Conservation (phyloP, 1,140 invertebrate species). For the Nasonia giraulti region DNA sequence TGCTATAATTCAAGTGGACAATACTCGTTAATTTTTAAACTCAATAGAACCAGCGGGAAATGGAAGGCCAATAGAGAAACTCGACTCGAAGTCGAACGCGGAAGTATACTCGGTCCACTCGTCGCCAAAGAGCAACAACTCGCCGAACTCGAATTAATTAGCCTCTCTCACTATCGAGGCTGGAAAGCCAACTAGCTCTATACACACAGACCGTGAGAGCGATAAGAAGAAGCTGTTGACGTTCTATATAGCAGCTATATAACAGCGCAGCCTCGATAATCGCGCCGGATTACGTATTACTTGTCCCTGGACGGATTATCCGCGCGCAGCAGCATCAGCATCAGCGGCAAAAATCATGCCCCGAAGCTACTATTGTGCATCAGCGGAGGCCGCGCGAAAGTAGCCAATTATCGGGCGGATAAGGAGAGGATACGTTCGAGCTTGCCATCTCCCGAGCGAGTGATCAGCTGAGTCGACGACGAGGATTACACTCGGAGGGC, state of each 20-base stretch:
- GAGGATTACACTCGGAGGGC: not conserved
- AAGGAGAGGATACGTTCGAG: not conserved
- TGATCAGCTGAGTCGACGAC: not conserved
- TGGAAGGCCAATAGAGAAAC: too few relatives aligned
- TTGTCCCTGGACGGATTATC: constrained; percentile 6
- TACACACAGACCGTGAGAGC: not conserved
- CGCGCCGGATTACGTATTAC: not conserved
- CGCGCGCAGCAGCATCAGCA: not conserved
- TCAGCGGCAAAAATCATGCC: not conserved
- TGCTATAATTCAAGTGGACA: too few relatives aligned
- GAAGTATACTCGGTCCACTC: not conserved
- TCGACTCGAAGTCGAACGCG: not conserved
- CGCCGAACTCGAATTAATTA: not conserved
- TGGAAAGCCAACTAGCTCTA: not conserved
- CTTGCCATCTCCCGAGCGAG: not conserved
- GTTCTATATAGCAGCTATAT: not conserved
- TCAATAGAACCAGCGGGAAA: too few relatives aligned
- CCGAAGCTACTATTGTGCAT: not conserved
- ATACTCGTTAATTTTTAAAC: too few relatives aligned
- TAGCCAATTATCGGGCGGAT: constrained; percentile 2
- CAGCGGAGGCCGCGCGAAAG: not conserved
- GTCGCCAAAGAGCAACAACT: not conserved
- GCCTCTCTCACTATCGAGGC: not conserved
- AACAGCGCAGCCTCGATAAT: not conserved
- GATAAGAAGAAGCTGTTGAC: constrained; percentile 16